phyloP scores from a whole-genome alignment of 2,113 vertebrate species.

The Kryptolebias marmoratus region DNA sequence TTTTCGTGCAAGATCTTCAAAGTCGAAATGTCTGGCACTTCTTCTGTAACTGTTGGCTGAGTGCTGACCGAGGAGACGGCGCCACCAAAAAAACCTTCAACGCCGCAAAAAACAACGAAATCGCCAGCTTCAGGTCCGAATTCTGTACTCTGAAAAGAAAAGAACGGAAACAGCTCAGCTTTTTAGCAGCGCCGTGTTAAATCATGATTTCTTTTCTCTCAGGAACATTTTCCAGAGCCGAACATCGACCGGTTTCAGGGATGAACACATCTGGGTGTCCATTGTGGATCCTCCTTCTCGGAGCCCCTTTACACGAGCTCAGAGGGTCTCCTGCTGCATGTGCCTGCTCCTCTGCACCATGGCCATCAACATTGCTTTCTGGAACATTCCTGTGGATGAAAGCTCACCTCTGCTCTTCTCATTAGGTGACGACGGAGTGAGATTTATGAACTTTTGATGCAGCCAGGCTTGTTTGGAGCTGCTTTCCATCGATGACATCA shows the following conservation, averaged over 20 bases:
- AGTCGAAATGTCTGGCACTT: constrained; percentile 75
- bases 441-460: neutral
- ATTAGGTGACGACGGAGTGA: constrained; percentile 64
- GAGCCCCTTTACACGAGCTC: constrained; percentile 83
- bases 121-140: constrained; percentile 81
- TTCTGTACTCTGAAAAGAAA: neutral
- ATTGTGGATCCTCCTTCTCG: constrained; percentile 80
- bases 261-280: constrained; percentile 86
- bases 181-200: neutral
- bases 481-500: neutral
- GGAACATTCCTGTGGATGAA: constrained; percentile 75
- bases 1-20: constrained; percentile 80
- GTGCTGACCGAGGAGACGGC: constrained; percentile 67
- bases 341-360: constrained; percentile 85
- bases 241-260: constrained; percentile 81
- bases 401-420: constrained; percentile 73
- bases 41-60: constrained; percentile 82
- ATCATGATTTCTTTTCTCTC: constrained; percentile 4
- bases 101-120: constrained; percentile 78
- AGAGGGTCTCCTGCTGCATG: constrained; percentile 86
- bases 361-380: constrained; percentile 87
- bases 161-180: neutral
- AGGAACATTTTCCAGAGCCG: constrained; percentile 84
- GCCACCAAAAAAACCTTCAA: constrained; percentile 79
- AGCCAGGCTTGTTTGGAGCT: neutral